Percentiles rank a stretch among this genome's conserved stretches.
These are phyloP conservation scores for Pangasius krempfi DNA, from an alignment of 2,797 vertebrate species.

Conservation along the genomic window DNA sequence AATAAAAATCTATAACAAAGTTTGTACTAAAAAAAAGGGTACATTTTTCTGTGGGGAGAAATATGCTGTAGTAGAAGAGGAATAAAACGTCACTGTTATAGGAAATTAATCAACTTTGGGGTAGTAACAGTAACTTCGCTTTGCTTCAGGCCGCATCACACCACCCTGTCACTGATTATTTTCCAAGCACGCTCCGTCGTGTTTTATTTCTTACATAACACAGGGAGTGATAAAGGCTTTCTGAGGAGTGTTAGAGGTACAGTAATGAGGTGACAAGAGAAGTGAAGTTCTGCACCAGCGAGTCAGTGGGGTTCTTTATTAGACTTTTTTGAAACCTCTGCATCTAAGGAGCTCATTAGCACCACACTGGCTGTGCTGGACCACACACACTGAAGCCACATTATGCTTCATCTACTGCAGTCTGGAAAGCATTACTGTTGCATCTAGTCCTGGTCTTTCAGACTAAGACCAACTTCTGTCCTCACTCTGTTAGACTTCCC, in stretches of 20 bases:
- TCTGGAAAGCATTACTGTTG: slow-evolving; percentile 2
- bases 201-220: slow-evolving; percentile 1
- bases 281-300: slow-evolving; percentile 17
- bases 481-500: slow-evolving; percentile 11
- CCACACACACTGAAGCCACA: slow-evolving; percentile 9
- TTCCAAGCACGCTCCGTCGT: background rate
- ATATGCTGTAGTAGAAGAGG: too few relatives aligned
- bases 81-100: background rate
- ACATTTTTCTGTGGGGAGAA: background rate
- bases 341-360: slow-evolving; percentile 29
- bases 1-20: too few relatives aligned
- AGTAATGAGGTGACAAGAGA: slow-evolving; percentile 19
- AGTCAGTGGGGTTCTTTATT: slow-evolving; percentile 22
- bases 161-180: background rate
- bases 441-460: background rate
- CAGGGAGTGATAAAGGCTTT: background rate
- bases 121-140: background rate
- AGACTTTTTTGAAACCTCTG: background rate
- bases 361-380: slow-evolving; percentile 18
- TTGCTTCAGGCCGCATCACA: background rate
- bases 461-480: background rate
- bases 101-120: background rate
- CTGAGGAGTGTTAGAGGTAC: background rate
- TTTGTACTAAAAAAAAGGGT: background rate
- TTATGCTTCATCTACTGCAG: slow-evolving; percentile 14